Percentiles rank a stretch among this genome's conserved stretches.
Conservation (phyloP, 2,797 vertebrate species). For the Acrossocheilus wenchowensis region DNA sequence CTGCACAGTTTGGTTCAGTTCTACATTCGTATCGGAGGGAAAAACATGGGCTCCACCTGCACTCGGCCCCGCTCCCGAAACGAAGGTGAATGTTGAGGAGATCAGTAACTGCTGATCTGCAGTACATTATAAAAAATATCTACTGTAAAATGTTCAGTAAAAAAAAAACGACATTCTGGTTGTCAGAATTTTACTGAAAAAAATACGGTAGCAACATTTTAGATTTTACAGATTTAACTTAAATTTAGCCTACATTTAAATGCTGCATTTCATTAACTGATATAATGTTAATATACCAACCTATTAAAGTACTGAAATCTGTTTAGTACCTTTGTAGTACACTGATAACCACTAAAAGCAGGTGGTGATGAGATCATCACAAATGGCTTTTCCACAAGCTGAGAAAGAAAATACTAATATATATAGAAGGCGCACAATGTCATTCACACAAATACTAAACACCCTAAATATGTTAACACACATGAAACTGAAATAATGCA, state of each 20-base stretch:
- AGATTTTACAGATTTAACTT: not conserved
- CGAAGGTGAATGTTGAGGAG: slow-evolving; percentile 84
- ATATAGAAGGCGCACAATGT: not conserved
- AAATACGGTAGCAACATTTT: not conserved
- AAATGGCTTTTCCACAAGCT: too few species aligned
- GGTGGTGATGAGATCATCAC: not conserved
- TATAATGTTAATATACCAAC: not conserved
- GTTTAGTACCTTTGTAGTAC: not conserved
- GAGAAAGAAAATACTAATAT: not conserved
- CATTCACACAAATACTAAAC: too few species aligned
- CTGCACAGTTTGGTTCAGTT: slow-evolving; percentile 89
- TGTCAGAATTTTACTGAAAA: not conserved
- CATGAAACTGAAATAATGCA: not conserved
- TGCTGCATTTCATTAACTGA: not conserved
- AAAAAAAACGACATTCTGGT: not conserved
- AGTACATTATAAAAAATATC: not conserved
- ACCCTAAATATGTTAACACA: too few species aligned
- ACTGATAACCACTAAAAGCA: not conserved
- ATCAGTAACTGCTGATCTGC: not conserved
- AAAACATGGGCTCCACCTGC: slow-evolving; percentile 89
- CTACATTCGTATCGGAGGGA: slow-evolving; percentile 95
- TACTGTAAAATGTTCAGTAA: not conserved
- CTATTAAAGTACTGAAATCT: not conserved
- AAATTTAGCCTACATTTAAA: not conserved
- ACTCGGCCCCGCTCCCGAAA: slow-evolving; percentile 90